Base-by-base conservation (phyloP, 2,888 invertebrate genomes). In the Cataglyphis rosenhaueri region DNA sequence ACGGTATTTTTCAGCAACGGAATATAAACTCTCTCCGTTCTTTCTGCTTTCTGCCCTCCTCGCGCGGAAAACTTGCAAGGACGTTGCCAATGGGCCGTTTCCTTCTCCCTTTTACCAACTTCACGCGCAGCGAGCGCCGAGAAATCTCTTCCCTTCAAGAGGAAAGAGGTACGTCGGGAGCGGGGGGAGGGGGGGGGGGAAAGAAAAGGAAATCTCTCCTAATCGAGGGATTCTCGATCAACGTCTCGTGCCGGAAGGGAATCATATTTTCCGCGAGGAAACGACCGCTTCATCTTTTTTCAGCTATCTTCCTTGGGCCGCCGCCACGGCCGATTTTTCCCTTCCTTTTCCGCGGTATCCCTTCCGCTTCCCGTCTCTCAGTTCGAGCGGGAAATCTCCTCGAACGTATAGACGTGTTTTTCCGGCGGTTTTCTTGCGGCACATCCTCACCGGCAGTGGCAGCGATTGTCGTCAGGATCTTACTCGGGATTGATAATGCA, bases 181-280 rank as follows among this genome's bases (percentile, higher is more conserved):
- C 52, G 59, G 25, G 52, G 44, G 57, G 61, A 35, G 18, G 25
- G 61, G 44, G 52, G 55, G 25, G 61, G 44, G 61, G 61, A 70
- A 71, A 41, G 59, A 38, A 66, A 74, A 62, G 84, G 81, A 79
- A 84, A 84, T 64, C 81, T 29, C 86, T 84, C 84, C 88, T 91
- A 92, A 92, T 92, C 92, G 91, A 87, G 87, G 85, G 86, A 86
- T 86, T 88, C 90, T 92, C 92, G 91, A 92, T 92, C 92, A 92
- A 91, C 85, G 92, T 92, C 92, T 81, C 82, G 84, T 74, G 83
- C 87, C 92, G 90, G 92, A 92, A 90, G 89, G 84, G 89, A 88
- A 91, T 92, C 91, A 92, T 91, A 91, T 91, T 92, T 91, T 88
- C 85, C 85, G 76, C 86, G 84, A 61, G 81, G 65, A 83, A 88